Percentiles rank a stretch among this genome's conserved stretches.
Evolutionary conservation across 2,113 vertebrate species (phyloP).

Genomic region (Leiothrix lutea): DNA sequence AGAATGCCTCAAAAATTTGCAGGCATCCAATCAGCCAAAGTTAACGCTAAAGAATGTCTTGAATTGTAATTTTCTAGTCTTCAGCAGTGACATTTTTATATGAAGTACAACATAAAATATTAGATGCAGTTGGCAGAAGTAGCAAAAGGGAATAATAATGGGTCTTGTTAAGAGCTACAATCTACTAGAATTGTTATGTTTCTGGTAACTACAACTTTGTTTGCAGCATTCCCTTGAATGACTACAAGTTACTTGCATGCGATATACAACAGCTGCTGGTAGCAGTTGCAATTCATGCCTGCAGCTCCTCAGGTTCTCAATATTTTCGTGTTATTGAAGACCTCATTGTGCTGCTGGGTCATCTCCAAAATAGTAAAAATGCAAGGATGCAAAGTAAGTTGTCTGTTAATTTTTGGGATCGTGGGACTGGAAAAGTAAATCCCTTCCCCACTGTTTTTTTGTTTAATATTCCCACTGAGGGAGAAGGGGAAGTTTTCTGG

Average conservation of each 20-base stretch:
- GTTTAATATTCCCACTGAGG: neutral
- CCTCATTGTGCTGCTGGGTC: slow-evolving; percentile 92
- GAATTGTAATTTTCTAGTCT: neutral
- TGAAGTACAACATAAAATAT: neutral
- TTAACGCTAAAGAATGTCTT: neutral
- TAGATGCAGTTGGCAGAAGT: neutral
- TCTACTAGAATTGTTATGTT: neutral
- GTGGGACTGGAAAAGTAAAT: neutral
- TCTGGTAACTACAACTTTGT: slow-evolving; percentile 56
- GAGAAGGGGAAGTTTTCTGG: neutral
- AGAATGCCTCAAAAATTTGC: neutral
- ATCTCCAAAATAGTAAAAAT: slow-evolving; percentile 93
- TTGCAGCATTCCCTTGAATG: slow-evolving; percentile 87
- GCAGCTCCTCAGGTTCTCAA: slow-evolving; percentile 94
- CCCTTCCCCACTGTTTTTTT: neutral
- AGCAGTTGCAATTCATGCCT: slow-evolving; percentile 94
- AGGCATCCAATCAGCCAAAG: neutral
- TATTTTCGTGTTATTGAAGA: slow-evolving; percentile 99
- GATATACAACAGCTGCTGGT: slow-evolving; percentile 95
- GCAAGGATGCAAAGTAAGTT: slow-evolving; percentile 88
- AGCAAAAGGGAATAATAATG: neutral
- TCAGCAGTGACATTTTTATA: neutral
- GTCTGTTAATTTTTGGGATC: slow-evolving; percentile 13
- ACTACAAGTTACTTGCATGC: slow-evolving; percentile 90
- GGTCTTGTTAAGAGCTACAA: neutral